These are phyloP conservation scores for Ploceus nigricollis DNA, from an alignment of 2,113 vertebrate species.

Conservation along the genomic window DNA sequence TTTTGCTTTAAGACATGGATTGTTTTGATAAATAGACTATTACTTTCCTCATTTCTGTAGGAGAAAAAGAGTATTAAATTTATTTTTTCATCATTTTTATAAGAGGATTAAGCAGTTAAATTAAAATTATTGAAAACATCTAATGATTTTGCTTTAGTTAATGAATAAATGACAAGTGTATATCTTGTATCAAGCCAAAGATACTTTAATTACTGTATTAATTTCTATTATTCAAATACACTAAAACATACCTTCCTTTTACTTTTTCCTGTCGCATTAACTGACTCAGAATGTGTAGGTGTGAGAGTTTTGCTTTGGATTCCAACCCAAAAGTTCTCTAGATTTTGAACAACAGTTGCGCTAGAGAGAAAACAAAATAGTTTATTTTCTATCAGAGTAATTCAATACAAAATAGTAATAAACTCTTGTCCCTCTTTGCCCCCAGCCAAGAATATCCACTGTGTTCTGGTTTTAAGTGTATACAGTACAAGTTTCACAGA, in stretches of 20 bases:
- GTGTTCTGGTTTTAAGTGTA: neutral
- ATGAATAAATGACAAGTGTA: neutral
- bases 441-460: neutral
- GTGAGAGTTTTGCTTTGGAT: conserved; percentile 63
- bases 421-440: neutral
- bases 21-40: neutral
- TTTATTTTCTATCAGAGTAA: neutral
- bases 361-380: neutral
- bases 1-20: neutral
- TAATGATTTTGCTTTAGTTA: neutral
- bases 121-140: neutral
- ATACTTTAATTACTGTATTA: neutral
- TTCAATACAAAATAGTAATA: neutral
- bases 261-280: conserved; percentile 38
- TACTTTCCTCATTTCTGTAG: neutral
- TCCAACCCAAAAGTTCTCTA: conserved; percentile 58
- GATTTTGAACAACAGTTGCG: conserved; percentile 64
- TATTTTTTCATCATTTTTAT: neutral
- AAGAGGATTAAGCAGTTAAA: neutral
- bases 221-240: neutral
- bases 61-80: neutral
- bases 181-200: neutral
- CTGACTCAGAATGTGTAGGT: neutral
- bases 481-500: neutral
- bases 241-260: conserved; percentile 59